Evolutionary conservation across 2,888 invertebrate species (phyloP).

Genomic region (Epinotia nisella): DNA sequence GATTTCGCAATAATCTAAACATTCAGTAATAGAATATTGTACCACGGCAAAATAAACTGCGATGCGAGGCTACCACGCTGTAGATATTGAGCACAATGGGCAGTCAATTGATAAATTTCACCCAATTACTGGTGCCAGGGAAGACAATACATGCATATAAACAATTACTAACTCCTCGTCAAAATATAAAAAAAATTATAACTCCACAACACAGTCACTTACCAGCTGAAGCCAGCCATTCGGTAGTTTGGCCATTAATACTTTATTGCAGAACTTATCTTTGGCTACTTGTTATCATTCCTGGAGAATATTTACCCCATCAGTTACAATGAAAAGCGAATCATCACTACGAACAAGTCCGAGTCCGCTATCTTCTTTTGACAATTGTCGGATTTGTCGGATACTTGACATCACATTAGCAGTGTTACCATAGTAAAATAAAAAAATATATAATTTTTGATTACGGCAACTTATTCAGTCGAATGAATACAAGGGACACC

Average conservation of each 20-base stretch:
- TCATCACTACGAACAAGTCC: constrained; percentile 49
- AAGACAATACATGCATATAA: constrained; percentile 67
- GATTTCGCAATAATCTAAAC: constrained; percentile 49
- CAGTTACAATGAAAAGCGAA: constrained; percentile 54
- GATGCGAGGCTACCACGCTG: constrained; percentile 14
- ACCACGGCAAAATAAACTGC: constrained; percentile 33
- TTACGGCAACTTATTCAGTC: neutral
- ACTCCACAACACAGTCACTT: constrained; percentile 57
- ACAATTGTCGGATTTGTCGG: constrained; percentile 34
- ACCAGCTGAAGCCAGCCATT: constrained; percentile 86
- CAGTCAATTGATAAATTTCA: constrained; percentile 68
- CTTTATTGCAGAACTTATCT: constrained; percentile 49
- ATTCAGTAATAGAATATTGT: constrained; percentile 39
- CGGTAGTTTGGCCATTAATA: constrained; percentile 82
- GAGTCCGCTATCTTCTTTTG: constrained; percentile 29
- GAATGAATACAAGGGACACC: neutral
- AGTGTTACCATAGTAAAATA: neutral
- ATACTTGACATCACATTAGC: constrained; percentile 19
- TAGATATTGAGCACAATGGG: constrained; percentile 53
- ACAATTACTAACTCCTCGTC: constrained; percentile 63
- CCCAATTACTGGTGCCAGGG: constrained; percentile 67
- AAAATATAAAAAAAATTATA: constrained; percentile 42
- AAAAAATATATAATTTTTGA: neutral
- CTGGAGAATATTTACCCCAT: constrained; percentile 51
- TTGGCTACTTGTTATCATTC: constrained; percentile 60